Base-by-base conservation (phyloP, 2,888 invertebrate genomes). In the Watsonalla cultraria region DNA sequence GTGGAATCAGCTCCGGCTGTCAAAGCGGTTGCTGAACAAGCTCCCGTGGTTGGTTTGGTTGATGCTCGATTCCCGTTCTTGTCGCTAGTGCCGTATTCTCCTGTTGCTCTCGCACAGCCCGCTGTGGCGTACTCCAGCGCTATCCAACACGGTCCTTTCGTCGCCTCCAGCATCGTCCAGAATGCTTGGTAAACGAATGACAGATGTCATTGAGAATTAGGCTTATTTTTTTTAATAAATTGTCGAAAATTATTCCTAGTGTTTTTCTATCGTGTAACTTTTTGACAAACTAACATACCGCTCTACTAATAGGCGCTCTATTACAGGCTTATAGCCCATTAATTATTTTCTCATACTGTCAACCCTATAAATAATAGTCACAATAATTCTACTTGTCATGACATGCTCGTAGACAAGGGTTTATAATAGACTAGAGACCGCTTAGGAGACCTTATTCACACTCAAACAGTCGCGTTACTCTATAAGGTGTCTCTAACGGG, bases 161-260 rank as follows among this genome's bases (percentile, higher is more conserved):
- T 54, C 0, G 47, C 56, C 7, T 55, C 62, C 5, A 55, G 59
- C 48, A 24, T 63, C 11, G 15, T 58, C 46, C 59, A 61, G 47
- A 63, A 58, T 46, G 58, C 54, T 46, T 61, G 63, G 60, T 63
- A 56, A 57, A 50, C 33, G 50, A 42, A 11, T 11, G 11, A 37
- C 37, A 11, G 42, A 11, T 11, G 11, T 42, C 52, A 55, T 47
- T 55, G 13, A 52, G 11, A 45, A 52, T 51, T 59, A 57, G 50
- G 54, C 57, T 51, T 51, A 59, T 55, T 57, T 11, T 42, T 54
- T 48, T 48, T 54, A 56, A 56, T 58, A 61, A 58, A 58, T 47
- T 45, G 35, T 53, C 39, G 35, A 49, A 56, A 56, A 55, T 56
- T 52, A 45, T 51, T 58, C 51, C 55, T 15, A 13, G 2, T 49